Evolutionary conservation across 2,113 vertebrate species (phyloP).

Genomic region (Tetraodon nigroviridis): DNA sequence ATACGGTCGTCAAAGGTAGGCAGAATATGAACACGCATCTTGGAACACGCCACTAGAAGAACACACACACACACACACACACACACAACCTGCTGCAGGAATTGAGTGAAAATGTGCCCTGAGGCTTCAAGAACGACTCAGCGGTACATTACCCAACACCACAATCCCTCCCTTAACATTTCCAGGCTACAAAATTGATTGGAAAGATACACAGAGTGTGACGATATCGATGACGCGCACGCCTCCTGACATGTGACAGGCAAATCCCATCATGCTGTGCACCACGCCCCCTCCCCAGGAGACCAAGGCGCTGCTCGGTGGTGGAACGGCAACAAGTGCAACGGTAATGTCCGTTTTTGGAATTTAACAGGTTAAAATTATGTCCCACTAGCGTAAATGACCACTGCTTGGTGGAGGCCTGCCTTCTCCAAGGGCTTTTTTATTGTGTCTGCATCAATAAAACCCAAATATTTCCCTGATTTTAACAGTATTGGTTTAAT

Average conservation of each 20-base stretch:
- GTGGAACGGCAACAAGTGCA: too few species aligned
- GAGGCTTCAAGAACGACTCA: slow-evolving; percentile 37
- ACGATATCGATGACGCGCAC: background rate
- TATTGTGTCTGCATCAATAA: too few species aligned
- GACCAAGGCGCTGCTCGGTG: too few species aligned
- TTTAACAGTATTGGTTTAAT: too few species aligned
- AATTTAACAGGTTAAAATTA: too few species aligned
- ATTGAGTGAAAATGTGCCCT: slow-evolving; percentile 50
- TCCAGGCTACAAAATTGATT: background rate
- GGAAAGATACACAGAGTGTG: background rate
- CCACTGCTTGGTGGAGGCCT: too few species aligned
- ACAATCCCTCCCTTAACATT: slow-evolving; percentile 1
- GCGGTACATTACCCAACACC: slow-evolving; percentile 45
- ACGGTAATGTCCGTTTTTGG: too few species aligned
- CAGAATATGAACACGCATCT: background rate
- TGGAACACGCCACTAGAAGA: background rate
- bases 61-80: slow-evolving; percentile 8
- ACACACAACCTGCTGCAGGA: slow-evolving; percentile 45
- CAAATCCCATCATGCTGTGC: background rate
- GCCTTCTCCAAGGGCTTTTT: too few species aligned
- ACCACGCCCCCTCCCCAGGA: background rate
- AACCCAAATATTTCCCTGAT: too few species aligned
- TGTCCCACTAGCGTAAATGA: too few species aligned
- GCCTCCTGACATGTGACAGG: slow-evolving; percentile 1
- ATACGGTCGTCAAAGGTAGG: too few species aligned